Conservation (phyloP, 2,888 invertebrate genomes). For the Spatulosminthurus flaviceps region DNA sequence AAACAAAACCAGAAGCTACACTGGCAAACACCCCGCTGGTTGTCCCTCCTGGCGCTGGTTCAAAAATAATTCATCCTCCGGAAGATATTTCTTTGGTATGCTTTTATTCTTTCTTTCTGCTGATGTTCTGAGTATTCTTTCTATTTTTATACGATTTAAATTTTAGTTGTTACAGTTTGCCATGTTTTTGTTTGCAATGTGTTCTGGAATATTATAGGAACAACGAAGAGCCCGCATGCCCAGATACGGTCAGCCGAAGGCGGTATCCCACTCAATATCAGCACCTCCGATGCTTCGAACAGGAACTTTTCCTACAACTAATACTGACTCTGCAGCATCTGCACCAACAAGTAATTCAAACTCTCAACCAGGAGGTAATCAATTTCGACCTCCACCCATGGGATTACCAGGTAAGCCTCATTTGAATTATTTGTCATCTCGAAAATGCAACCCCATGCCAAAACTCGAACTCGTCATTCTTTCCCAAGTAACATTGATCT, state of each 20-base stretch:
- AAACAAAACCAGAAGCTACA: slow-evolving; percentile 63
- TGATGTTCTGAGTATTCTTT: too few relatives aligned
- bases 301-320: slow-evolving; percentile 57
- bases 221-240: slow-evolving; percentile 78
- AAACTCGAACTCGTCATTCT: slow-evolving; percentile 32
- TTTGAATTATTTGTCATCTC: slow-evolving; percentile 22
- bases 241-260: slow-evolving; percentile 73
- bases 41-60: slow-evolving; percentile 82
- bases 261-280: slow-evolving; percentile 65
- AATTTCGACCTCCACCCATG: slow-evolving; percentile 74
- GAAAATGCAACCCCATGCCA: slow-evolving; percentile 19
- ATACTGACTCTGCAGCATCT: slow-evolving; percentile 53
- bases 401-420: slow-evolving; percentile 73
- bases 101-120: too few relatives aligned
- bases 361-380: slow-evolving; percentile 68
- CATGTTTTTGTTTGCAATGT: background rate
- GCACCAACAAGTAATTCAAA: slow-evolving; percentile 24
- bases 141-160: too few relatives aligned
- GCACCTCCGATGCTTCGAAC: slow-evolving; percentile 60
- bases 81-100: slow-evolving; percentile 84
- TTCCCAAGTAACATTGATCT: slow-evolving; percentile 36
- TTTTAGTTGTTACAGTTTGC: too few relatives aligned
- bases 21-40: slow-evolving; percentile 69
- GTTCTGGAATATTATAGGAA: slow-evolving; percentile 70
- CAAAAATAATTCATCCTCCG: slow-evolving; percentile 91